phyloP scores from a whole-genome alignment of 2,113 vertebrate species.

The Globicephala melas region DNA sequence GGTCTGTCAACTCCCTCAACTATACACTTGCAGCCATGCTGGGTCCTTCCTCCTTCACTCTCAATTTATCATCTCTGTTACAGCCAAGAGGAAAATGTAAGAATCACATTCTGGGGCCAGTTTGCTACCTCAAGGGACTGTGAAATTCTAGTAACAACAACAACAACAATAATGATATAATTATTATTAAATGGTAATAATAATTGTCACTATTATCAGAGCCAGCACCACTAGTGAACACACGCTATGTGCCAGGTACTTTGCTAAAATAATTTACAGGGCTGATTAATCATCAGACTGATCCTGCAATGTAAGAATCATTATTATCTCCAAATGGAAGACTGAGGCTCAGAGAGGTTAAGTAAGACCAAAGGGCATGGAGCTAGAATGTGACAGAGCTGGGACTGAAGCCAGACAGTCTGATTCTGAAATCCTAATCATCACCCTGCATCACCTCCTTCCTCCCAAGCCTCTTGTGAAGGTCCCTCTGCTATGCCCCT shows the following conservation, averaged over 20 bases:
- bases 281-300: too few species aligned
- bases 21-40: neutral
- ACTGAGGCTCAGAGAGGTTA: neutral
- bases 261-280: neutral
- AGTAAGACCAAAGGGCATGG: neutral
- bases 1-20: neutral
- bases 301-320: neutral
- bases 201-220: neutral
- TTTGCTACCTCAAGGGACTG: neutral
- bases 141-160: neutral
- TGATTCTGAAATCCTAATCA: neutral
- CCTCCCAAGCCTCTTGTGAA: rapidly evolving
- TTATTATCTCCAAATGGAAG: neutral
- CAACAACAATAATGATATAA: neutral
- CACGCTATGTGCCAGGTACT: neutral
- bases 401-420: neutral
- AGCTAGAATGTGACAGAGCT: neutral
- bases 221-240: neutral
- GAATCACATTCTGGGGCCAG: neutral
- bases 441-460: neutral
- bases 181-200: neutral
- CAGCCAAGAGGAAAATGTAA: neutral
- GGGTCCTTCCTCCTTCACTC: neutral
- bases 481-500: neutral
- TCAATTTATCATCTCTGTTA: conserved; percentile 3